Conservation (phyloP, 2,888 invertebrate genomes). For the Drosophila robusta region DNA sequence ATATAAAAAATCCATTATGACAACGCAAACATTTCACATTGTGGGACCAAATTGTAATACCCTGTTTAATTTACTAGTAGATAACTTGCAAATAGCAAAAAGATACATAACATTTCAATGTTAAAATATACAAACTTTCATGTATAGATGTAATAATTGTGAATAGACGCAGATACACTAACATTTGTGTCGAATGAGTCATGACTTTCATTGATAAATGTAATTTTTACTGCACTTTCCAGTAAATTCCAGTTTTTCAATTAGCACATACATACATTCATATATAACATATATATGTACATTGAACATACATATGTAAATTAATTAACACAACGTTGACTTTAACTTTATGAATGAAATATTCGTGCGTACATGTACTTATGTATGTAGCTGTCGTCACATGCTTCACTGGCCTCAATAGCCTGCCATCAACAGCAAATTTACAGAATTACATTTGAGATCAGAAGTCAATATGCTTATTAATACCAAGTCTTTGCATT, state of each 20-base stretch:
- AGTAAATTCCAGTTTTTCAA: conserved; percentile 12
- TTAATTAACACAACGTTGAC: conserved; percentile 15
- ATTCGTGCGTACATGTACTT: background rate
- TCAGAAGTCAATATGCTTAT: conserved; percentile 14
- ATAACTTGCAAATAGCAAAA: no score
- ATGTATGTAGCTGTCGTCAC: background rate
- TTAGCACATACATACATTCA: background rate
- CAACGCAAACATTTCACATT: no score
- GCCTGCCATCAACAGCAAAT: conserved; percentile 23
- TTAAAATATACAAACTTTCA: no score
- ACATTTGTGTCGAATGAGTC: conserved; percentile 10
- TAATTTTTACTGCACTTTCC: conserved; percentile 6
- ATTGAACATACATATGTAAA: conserved; percentile 1
- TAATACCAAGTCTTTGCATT: background rate
- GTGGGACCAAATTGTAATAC: no score
- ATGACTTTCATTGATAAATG: conserved; percentile 20
- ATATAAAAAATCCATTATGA: no score
- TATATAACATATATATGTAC: background rate
- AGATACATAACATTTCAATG: no score
- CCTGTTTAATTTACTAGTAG: no score
- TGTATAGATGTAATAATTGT: no score
- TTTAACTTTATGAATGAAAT: conserved; percentile 1
- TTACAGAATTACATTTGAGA: conserved; percentile 16
- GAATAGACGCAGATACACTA: background rate
- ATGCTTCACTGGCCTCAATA: conserved; percentile 33